Percentiles rank a stretch among this genome's conserved stretches.
phyloP scores from a whole-genome alignment of 2,797 vertebrate species.

The Oreochromis grahami region DNA sequence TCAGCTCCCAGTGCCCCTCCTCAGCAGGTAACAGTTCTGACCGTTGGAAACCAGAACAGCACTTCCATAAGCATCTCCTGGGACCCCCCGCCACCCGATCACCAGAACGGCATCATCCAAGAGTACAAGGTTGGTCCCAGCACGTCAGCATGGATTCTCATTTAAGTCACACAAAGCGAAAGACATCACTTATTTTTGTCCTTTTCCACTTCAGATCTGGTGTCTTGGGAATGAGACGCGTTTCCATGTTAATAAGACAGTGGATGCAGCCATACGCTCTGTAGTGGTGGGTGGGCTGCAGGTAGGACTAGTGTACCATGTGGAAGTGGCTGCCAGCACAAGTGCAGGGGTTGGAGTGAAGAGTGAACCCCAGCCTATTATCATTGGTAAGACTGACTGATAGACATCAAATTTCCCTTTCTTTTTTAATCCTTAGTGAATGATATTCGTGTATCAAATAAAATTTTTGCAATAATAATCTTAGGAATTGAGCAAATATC shows the following conservation, averaged over 20 bases:
- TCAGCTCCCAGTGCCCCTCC: conserved; percentile 95
- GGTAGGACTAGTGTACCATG: conserved; percentile 89
- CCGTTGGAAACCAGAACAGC: conserved; percentile 94
- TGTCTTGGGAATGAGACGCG: conserved; percentile 97
- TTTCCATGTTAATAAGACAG: conserved; percentile 98
- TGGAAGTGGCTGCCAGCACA: conserved; percentile 97
- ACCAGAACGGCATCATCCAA: conserved; percentile 98
- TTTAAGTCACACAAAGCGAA: not conserved
- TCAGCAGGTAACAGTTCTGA: conserved; percentile 95
- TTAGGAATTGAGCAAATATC: not conserved
- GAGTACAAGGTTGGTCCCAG: conserved; percentile 88
- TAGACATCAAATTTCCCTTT: not conserved
- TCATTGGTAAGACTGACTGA: conserved; percentile 81
- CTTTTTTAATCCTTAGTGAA: not conserved
- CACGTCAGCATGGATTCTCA: not conserved
- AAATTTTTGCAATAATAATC: not conserved
- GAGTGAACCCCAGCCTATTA: conserved; percentile 92
- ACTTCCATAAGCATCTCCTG: conserved; percentile 99
- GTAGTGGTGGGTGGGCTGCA: conserved; percentile 96
- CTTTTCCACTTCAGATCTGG: conserved; percentile 84
- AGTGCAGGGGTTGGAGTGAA: conserved; percentile 94
- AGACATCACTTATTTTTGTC: not conserved
- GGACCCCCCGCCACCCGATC: conserved; percentile 94
- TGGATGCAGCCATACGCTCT: conserved; percentile 95
- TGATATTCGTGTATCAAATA: not conserved